Percentiles rank a stretch among this genome's conserved stretches.
Conservation (phyloP, 2,113 vertebrate species). For the Gila orcuttii region DNA sequence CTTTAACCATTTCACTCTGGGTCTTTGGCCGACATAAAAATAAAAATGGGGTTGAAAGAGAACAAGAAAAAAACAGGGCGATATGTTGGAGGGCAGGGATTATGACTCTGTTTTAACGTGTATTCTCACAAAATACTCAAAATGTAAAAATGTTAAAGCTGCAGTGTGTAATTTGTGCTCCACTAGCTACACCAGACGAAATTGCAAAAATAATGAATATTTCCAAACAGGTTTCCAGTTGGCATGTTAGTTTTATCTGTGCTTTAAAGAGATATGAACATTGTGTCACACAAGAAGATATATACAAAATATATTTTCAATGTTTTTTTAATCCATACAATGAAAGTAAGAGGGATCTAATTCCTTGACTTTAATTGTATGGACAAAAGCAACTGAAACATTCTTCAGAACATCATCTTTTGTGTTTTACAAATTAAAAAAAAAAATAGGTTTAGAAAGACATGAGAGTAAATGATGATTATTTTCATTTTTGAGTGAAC, state of each 20-base stretch:
- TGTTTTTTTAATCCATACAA: too few relatives aligned
- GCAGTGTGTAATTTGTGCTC: neutral
- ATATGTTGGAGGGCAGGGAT: neutral
- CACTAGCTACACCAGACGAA: neutral
- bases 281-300: neutral
- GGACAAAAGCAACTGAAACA: too few relatives aligned
- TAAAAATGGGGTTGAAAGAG: neutral
- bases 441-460: too few relatives aligned
- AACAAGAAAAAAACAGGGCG: neutral
- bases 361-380: neutral
- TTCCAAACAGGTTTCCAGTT: neutral
- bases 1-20: conserved; percentile 77
- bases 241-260: neutral
- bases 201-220: neutral
- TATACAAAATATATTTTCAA: neutral
- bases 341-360: too few relatives aligned
- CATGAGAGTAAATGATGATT: neutral
- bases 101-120: neutral
- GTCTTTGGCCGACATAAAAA: conserved; percentile 39
- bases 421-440: neutral
- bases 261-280: neutral
- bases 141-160: neutral
- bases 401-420: neutral
- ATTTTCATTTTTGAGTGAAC: neutral
- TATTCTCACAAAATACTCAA: conserved; percentile 2